Evolutionary conservation across 2,888 invertebrate species (phyloP).

Genomic region (Nephrocerus scutellatus): DNA sequence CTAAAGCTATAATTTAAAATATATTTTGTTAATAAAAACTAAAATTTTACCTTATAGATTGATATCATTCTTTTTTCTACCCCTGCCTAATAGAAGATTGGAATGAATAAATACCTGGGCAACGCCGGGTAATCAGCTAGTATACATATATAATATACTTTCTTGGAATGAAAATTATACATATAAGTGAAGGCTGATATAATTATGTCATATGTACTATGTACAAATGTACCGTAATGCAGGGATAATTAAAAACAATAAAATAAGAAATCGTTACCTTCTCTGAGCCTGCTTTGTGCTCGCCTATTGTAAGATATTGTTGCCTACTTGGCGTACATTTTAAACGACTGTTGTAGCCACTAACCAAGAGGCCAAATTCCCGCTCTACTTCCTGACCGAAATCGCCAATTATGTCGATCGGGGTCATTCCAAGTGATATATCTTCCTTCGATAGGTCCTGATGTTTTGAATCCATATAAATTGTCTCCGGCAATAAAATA

Average conservation of each 20-base stretch:
- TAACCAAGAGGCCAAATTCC: slow-evolving; percentile 41
- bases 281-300: slow-evolving; percentile 1
- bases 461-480: slow-evolving; percentile 17
- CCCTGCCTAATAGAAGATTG: too few relatives aligned
- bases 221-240: too few relatives aligned
- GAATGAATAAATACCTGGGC: too few relatives aligned
- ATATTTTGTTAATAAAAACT: neutral
- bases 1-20: slow-evolving; percentile 26
- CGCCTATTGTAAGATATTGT: slow-evolving; percentile 22
- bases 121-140: too few relatives aligned
- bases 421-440: slow-evolving; percentile 31
- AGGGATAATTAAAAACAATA: too few relatives aligned
- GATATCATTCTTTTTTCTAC: slow-evolving; percentile 16
- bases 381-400: slow-evolving; percentile 42
- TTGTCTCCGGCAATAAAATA: slow-evolving; percentile 19
- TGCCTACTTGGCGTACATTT: too few relatives aligned
- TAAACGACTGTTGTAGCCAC: slow-evolving; percentile 33
- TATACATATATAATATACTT: too few relatives aligned
- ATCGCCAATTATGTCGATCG: slow-evolving; percentile 43
- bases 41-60: neutral
- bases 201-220: too few relatives aligned
- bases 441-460: slow-evolving; percentile 25
- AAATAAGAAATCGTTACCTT: too few relatives aligned
- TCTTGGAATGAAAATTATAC: too few relatives aligned
- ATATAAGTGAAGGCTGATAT: too few relatives aligned